Evolutionary conservation across 1,140 invertebrate genomes (phyloP).

Genomic region (Ceratosolen fusciceps): DNA sequence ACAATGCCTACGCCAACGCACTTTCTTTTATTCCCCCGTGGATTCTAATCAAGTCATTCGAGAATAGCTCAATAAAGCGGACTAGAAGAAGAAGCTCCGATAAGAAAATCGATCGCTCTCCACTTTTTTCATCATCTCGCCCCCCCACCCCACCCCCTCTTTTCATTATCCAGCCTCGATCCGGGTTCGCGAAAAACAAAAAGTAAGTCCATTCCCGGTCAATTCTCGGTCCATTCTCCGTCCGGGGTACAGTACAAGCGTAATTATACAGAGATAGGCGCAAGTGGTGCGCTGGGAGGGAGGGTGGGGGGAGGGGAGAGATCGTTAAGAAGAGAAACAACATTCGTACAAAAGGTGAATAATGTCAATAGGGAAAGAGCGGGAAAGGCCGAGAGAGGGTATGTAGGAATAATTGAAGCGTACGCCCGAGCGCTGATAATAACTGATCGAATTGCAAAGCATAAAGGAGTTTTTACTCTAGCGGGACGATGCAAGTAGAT

Average conservation of each 20-base stretch:
- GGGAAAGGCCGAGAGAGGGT: background rate
- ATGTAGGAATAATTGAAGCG: too few species aligned
- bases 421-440: background rate
- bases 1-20: conserved; percentile 4
- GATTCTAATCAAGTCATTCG: conserved; percentile 40
- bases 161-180: too few species aligned
- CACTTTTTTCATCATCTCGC: conserved; percentile 4
- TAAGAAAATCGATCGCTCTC: conserved; percentile 33
- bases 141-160: background rate
- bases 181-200: too few species aligned
- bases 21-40: conserved; percentile 1
- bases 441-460: conserved; percentile 5
- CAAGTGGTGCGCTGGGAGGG: background rate
- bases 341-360: background rate
- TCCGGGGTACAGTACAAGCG: background rate
- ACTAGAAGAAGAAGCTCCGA: conserved; percentile 40
- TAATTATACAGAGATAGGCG: conserved; percentile 26
- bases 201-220: too few species aligned
- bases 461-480: background rate
- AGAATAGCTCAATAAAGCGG: conserved; percentile 3
- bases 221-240: background rate
- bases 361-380: conserved; percentile 1
- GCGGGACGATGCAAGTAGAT: background rate
- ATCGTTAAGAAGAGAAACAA: background rate
- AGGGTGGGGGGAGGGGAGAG: too few species aligned